These are phyloP conservation scores for Tenthredo amoena DNA, from an alignment of 2,888 invertebrate species.

Conservation along the genomic window DNA sequence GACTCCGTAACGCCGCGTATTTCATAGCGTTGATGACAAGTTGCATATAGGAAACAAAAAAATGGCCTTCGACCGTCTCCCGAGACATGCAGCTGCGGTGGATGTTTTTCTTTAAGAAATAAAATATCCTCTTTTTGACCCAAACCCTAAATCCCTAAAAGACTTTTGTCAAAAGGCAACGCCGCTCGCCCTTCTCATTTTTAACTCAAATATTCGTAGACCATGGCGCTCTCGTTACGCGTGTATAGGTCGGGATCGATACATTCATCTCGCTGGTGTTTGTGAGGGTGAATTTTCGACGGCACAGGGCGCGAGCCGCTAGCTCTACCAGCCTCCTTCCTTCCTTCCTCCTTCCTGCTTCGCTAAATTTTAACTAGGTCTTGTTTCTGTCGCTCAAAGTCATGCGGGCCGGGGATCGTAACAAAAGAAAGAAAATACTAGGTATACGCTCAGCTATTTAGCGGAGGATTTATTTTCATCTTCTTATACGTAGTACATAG, in stretches of 20 bases:
- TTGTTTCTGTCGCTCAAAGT: neutral
- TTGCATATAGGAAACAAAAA: constrained; percentile 39
- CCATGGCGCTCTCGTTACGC: constrained; percentile 36
- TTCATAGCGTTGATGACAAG: constrained; percentile 21
- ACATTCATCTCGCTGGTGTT: constrained; percentile 59
- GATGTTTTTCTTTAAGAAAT: neutral
- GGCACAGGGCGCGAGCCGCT: constrained; percentile 44
- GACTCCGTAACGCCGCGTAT: neutral
- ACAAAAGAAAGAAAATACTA: neutral
- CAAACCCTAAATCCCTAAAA: neutral
- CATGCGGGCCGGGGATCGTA: neutral
- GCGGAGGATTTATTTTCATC: neutral
- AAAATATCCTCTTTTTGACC: neutral
- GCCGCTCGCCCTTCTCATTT: neutral
- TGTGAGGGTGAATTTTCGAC: constrained; percentile 58
- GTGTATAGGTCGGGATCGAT: constrained; percentile 72
- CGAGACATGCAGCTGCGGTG: constrained; percentile 28
- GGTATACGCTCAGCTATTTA: neutral
- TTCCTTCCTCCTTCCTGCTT: neutral
- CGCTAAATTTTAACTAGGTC: constrained; percentile 4
- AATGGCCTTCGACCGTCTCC: constrained; percentile 35
- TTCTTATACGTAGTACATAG: neutral
- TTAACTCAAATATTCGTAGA: constrained; percentile 1
- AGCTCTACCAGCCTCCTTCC: constrained; percentile 3
- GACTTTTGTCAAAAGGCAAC: constrained; percentile 11